Conservation (phyloP, 2,113 vertebrate species). For the Lophura nycthemera region DNA sequence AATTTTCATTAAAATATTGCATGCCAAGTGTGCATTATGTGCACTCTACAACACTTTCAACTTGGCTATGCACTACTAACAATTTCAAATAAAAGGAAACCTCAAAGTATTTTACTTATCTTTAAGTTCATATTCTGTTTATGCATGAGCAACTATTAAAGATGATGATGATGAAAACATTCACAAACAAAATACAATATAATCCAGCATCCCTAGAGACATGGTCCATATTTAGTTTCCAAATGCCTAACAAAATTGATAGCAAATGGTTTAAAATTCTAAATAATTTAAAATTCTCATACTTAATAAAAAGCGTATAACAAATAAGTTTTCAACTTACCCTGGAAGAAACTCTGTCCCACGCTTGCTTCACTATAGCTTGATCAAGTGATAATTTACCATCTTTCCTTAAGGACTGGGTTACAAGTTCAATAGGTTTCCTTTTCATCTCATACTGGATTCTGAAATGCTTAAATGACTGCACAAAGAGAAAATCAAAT, state of each 20-base stretch:
- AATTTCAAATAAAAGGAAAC: not conserved
- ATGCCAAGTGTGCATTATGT: not conserved
- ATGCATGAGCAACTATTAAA: not conserved
- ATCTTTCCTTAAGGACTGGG: constrained; percentile 88
- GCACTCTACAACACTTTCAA: not conserved
- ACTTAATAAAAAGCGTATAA: not conserved
- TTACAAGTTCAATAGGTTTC: constrained; percentile 87
- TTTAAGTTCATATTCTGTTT: not conserved
- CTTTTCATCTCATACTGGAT: constrained; percentile 93
- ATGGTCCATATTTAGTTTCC: not conserved
- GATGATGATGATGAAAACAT: not conserved
- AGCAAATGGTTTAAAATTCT: not conserved
- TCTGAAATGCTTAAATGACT: constrained; percentile 92
- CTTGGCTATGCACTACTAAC: not conserved
- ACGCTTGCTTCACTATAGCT: constrained; percentile 92
- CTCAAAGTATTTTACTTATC: not conserved
- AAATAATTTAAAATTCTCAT: not conserved
- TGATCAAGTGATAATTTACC: constrained; percentile 96
- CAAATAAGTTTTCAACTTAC: constrained; percentile 74
- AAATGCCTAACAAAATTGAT: not conserved
- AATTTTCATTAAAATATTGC: not conserved
- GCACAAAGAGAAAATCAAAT: constrained; percentile 45
- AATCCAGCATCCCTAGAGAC: not conserved
- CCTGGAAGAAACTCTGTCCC: constrained; percentile 91
- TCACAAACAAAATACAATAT: not conserved